phyloP scores from a whole-genome alignment of 2,888 invertebrate species.

The Icerya purchasi region DNA sequence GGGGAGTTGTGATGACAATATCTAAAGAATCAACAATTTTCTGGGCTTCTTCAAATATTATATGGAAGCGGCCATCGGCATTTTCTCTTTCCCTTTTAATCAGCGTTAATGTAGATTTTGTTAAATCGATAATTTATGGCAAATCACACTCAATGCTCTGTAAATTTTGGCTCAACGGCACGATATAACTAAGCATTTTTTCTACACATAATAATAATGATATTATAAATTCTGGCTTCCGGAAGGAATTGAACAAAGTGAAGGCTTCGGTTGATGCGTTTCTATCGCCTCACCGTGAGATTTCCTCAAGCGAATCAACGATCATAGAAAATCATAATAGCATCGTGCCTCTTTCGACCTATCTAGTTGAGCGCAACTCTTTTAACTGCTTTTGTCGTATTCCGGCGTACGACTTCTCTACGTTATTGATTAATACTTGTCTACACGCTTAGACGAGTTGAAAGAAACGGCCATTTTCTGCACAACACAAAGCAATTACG shows the following conservation, averaged over 20 bases:
- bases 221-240: not conserved
- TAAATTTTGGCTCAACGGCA: not conserved
- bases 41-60: not conserved
- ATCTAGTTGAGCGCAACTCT: not conserved
- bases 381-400: not conserved
- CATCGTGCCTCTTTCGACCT: not conserved
- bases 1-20: not conserved
- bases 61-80: not conserved
- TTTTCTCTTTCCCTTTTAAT: not conserved
- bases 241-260: not conserved
- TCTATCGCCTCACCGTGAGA: not conserved
- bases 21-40: not conserved
- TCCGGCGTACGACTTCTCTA: not conserved
- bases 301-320: not conserved
- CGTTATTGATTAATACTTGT: not conserved
- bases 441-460: not conserved
- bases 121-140: no score
- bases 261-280: not conserved
- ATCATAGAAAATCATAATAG: not conserved
- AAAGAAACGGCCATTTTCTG: not conserved
- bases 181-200: not conserved
- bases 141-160: not conserved
- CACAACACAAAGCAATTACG: not conserved
- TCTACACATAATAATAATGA: not conserved
- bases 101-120: not conserved